phyloP scores from a whole-genome alignment of 2,888 invertebrate genomes.

The Artemia sinica region DNA sequence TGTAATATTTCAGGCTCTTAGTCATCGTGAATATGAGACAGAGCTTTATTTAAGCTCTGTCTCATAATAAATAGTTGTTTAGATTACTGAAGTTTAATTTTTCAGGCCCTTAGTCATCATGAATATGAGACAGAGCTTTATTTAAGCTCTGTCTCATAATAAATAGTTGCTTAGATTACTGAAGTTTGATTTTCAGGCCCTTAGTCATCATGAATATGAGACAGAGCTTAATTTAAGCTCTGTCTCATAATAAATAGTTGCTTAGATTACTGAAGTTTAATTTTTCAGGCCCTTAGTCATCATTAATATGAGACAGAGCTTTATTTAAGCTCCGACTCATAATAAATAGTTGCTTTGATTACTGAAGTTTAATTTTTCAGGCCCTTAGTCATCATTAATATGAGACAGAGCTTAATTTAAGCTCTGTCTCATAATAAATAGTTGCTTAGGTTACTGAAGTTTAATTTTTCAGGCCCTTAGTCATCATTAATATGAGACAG shows the following conservation, averaged over 20 bases:
- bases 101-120: conserved; percentile 44
- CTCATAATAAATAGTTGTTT: too few species aligned
- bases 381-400: conserved; percentile 61
- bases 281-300: conserved; percentile 42
- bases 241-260: too few species aligned
- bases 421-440: too few species aligned
- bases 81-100: too few species aligned
- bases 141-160: too few species aligned
- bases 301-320: conserved; percentile 66
- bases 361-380: too few species aligned
- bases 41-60: conserved; percentile 53
- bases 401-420: conserved; percentile 64
- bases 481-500: conserved; percentile 59
- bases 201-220: conserved; percentile 71
- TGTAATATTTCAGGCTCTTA: conserved; percentile 36
- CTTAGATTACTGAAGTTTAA: too few species aligned
- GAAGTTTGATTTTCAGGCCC: too few species aligned
- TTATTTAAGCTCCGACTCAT: conserved; percentile 49
- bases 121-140: conserved; percentile 69
- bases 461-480: conserved; percentile 43
- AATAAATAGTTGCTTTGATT: too few species aligned
- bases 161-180: too few species aligned
- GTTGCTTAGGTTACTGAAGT: too few species aligned
- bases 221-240: conserved; percentile 33
- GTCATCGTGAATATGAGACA: conserved; percentile 62